Evolutionary conservation across 1,140 invertebrate species (phyloP).

Genomic region (Daktulosphaira vitifoliae): DNA sequence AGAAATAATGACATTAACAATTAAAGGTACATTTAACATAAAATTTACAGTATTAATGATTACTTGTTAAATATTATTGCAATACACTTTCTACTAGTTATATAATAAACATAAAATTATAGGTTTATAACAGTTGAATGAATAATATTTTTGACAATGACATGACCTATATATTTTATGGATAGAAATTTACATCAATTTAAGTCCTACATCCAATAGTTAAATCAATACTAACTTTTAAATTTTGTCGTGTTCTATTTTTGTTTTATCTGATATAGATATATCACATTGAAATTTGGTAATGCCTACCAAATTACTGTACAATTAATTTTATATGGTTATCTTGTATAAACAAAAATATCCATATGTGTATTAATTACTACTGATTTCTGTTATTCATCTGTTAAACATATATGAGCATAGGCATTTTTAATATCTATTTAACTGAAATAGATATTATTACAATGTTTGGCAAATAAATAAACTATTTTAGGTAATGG

Average conservation of each 20-base stretch:
- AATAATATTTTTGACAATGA: slow-evolving; percentile 37
- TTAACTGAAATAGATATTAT: neutral
- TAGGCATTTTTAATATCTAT: neutral
- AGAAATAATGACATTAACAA: too few relatives aligned
- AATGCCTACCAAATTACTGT: slow-evolving; percentile 10
- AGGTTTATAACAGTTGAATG: slow-evolving; percentile 39
- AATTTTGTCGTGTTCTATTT: neutral
- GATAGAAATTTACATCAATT: slow-evolving; percentile 35
- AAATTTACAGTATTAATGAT: too few relatives aligned
- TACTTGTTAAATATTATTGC: too few relatives aligned
- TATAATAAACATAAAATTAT: too few relatives aligned
- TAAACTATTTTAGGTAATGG: slow-evolving; percentile 37
- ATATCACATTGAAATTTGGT: slow-evolving; percentile 29
- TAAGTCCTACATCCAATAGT: slow-evolving; percentile 30
- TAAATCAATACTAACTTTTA: neutral
- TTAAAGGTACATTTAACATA: too few relatives aligned
- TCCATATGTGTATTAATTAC: slow-evolving; percentile 10
- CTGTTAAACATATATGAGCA: slow-evolving; percentile 39
- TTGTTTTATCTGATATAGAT: slow-evolving; percentile 24
- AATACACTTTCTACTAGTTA: too few relatives aligned
- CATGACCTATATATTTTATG: slow-evolving; percentile 39
- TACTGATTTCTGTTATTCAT: neutral
- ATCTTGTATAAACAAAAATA: neutral
- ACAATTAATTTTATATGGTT: slow-evolving; percentile 31
- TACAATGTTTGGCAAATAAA: slow-evolving; percentile 34